phyloP scores from a whole-genome alignment of 2,888 invertebrate genomes.

The Netelia inedita region DNA sequence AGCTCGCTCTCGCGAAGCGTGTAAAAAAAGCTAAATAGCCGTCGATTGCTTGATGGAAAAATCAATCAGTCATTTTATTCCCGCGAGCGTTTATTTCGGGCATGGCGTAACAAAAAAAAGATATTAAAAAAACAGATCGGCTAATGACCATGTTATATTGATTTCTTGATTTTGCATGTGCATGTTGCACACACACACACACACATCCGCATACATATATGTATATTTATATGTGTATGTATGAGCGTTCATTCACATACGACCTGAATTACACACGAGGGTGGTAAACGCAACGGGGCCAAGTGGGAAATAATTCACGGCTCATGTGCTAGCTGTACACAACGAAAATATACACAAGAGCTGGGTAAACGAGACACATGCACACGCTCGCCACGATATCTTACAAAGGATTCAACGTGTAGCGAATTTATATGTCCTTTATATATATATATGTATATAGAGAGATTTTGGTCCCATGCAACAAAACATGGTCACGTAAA shows the following conservation, averaged over 20 bases:
- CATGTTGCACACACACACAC: too few species aligned
- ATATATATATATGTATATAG: slow-evolving; percentile 17
- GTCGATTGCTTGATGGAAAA: background rate
- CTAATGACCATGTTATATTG: background rate
- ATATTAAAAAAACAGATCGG: background rate
- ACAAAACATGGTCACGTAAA: slow-evolving; percentile 55
- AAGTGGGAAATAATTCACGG: slow-evolving; percentile 58
- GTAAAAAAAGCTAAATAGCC: background rate
- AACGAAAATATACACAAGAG: slow-evolving; percentile 54
- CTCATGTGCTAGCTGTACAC: slow-evolving; percentile 43
- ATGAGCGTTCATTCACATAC: background rate
- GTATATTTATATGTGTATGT: background rate
- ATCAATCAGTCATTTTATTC: background rate
- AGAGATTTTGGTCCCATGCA: slow-evolving; percentile 36
- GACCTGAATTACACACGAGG: slow-evolving; percentile 26
- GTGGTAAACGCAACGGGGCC: slow-evolving; percentile 20
- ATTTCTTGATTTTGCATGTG: background rate
- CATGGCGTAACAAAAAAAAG: background rate
- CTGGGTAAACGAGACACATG: slow-evolving; percentile 61
- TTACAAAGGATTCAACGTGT: slow-evolving; percentile 32
- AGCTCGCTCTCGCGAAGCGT: background rate
- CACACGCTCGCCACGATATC: slow-evolving; percentile 54
- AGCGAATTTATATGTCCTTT: slow-evolving; percentile 19
- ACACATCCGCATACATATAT: too few species aligned
- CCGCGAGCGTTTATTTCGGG: background rate